Conservation (phyloP, 2,113 vertebrate genomes). For the Typhlomys cinereus region DNA sequence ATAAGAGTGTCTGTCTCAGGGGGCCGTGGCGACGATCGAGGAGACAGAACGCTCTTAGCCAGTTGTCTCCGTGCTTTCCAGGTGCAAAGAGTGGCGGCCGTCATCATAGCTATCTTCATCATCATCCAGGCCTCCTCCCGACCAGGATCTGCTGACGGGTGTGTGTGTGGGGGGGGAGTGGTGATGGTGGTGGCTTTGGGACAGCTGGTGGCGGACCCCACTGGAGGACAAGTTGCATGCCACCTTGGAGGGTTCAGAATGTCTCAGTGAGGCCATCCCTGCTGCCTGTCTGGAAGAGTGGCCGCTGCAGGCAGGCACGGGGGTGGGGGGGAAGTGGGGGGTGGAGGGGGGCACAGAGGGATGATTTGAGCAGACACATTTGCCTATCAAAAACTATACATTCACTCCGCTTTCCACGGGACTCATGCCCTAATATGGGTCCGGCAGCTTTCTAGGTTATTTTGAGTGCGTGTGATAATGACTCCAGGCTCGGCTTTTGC, state of each 20-base stretch:
- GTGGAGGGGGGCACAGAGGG: no score
- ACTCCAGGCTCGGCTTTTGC: slow-evolving; percentile 83
- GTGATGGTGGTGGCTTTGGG: background rate
- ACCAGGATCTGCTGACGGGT: background rate
- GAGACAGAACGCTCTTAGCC: background rate
- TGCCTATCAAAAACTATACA: slow-evolving; percentile 91
- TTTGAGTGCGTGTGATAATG: slow-evolving; percentile 97
- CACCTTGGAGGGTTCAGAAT: background rate
- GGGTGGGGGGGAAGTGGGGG: no score
- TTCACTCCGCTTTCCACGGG: slow-evolving; percentile 89
- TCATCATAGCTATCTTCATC: background rate
- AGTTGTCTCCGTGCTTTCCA: background rate
- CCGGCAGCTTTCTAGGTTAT: slow-evolving; percentile 95
- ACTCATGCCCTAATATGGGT: slow-evolving; percentile 97
- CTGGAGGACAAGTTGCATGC: background rate
- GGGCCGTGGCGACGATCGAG: background rate
- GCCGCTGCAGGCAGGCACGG: slow-evolving; percentile 47
- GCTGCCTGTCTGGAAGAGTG: background rate
- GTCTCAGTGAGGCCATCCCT: background rate
- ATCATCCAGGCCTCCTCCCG: background rate
- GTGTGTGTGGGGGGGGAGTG: no score
- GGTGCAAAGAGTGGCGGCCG: background rate
- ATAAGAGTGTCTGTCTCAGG: background rate
- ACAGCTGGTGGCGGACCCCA: background rate
- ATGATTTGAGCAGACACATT: slow-evolving; percentile 83